phyloP scores from a whole-genome alignment of 2,113 vertebrate species.

The Aleadryas rufinucha region DNA sequence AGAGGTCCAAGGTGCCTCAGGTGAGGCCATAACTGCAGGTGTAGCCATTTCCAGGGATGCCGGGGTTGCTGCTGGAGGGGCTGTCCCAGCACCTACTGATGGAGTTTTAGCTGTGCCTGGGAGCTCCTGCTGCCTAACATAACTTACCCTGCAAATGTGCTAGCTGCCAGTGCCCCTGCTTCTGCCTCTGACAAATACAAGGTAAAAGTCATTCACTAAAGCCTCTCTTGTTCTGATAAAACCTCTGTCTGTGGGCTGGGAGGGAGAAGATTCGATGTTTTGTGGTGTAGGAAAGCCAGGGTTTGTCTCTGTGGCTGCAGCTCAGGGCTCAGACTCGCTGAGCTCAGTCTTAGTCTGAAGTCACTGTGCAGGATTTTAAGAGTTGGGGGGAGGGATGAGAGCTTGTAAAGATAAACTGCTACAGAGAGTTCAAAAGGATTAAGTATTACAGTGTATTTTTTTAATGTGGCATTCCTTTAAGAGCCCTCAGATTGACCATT shows the following conservation, averaged over 20 bases:
- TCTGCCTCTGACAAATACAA: neutral
- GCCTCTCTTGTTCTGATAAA: neutral
- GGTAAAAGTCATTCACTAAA: neutral
- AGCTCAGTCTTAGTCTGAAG: neutral
- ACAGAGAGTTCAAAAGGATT: neutral
- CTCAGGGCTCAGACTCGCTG: neutral
- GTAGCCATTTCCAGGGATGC: neutral
- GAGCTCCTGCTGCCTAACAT: neutral
- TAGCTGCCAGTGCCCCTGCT: fast-evolving
- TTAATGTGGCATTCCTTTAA: neutral
- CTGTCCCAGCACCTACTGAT: neutral
- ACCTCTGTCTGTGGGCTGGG: neutral
- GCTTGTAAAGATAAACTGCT: neutral
- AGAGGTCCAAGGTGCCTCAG: neutral
- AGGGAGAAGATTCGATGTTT: neutral
- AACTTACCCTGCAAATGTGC: too few relatives aligned
- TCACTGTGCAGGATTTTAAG: neutral
- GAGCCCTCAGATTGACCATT: neutral
- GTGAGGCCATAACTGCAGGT: neutral
- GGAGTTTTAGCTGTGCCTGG: neutral
- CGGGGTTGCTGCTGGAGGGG: neutral
- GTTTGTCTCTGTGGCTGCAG: neutral
- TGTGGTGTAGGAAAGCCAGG: neutral
- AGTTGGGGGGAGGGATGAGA: neutral
- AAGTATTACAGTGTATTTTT: neutral